Evolutionary conservation across 2,797 vertebrate species (phyloP), one percentile per base, ranked within the genome.

Genomic region (Sebastes elongatus): DNA sequence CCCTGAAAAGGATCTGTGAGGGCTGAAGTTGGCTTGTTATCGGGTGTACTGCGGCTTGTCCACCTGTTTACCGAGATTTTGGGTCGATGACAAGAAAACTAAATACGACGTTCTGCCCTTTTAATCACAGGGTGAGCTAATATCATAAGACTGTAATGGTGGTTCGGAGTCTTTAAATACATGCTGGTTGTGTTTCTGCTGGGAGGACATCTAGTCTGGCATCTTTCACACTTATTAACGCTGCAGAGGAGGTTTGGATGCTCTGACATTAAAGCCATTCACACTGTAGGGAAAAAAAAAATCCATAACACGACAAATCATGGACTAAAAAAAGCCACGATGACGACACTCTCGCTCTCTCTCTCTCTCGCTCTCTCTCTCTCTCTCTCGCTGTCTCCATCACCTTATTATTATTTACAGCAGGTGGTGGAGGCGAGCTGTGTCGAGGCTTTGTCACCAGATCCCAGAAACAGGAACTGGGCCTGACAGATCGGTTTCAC

Each of bases 401-500:
- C 62, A 67, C 83, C 66, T 80, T 84, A 69, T 83, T 78, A 69
- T 93, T 91, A 90, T 86, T 89, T 89, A 79, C 87, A 90, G 84
- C 85, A 83, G 83, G 78, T 88, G 77, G 74, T 78, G 85, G 74
- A 87, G 65, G 62, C 6, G 61, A 86, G 61, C 56, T 32, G 18
- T 32, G 72, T 59, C 30, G 1, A 38, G 55, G 74, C 77, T 83
- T 73, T 88, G 93, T 91, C 85, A 90, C 84, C 86, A 89, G 90
- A 92, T 90, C 89, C 88, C 82, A 78, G 81, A 60, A 75, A 90
- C 69, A 87, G 85, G 89, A 93, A 88, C 84, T 86, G 64, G 42
- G 84, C 27, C 86, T 89, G 83, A 92, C 59, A 80, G 88, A 92
- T 93, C 81, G 55, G 86, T 86, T 91, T 91, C 89, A 84, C 69